Percentiles rank a stretch among this genome's conserved stretches.
phyloP scores from a whole-genome alignment of 2,113 vertebrate species.

The Stigmatopora nigra region DNA sequence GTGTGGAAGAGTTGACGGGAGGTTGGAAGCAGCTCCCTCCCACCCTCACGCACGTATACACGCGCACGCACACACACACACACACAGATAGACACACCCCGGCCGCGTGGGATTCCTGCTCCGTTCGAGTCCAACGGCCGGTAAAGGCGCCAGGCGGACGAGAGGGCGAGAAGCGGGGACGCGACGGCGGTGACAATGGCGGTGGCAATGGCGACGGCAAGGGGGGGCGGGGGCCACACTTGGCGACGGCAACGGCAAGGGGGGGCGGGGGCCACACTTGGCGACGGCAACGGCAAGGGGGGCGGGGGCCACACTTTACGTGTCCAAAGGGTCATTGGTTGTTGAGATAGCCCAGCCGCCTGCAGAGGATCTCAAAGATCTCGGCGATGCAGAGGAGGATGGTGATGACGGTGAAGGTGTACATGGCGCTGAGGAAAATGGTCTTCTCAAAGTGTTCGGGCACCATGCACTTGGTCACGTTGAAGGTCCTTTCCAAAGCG shows the following conservation, averaged over 20 bases:
- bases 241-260: no score
- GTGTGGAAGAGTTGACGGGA: constrained; percentile 14
- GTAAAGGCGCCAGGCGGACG: constrained; percentile 18
- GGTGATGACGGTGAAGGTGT: constrained; percentile 83
- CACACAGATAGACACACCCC: constrained; percentile 17
- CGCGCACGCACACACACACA: constrained; percentile 6
- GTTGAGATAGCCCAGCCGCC: constrained; percentile 73
- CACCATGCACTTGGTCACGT: constrained; percentile 76
- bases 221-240: background rate
- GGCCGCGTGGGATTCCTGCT: constrained; percentile 21
- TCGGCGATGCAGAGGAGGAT: constrained; percentile 75
- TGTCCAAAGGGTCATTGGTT: constrained; percentile 51
- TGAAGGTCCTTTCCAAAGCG: constrained; percentile 70
- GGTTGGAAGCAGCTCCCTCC: background rate
- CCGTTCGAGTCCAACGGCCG: constrained; percentile 19
- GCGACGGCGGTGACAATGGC: background rate
- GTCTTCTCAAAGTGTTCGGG: constrained; percentile 89
- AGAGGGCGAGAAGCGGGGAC: background rate
- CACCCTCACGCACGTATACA: background rate
- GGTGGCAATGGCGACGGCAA: no score
- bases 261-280: background rate
- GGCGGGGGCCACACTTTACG: background rate
- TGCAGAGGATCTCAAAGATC: constrained; percentile 81
- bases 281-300: background rate
- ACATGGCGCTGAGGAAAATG: constrained; percentile 85